Evolutionary conservation across 2,797 vertebrate species (phyloP).

Genomic region (Octomys mimax): DNA sequence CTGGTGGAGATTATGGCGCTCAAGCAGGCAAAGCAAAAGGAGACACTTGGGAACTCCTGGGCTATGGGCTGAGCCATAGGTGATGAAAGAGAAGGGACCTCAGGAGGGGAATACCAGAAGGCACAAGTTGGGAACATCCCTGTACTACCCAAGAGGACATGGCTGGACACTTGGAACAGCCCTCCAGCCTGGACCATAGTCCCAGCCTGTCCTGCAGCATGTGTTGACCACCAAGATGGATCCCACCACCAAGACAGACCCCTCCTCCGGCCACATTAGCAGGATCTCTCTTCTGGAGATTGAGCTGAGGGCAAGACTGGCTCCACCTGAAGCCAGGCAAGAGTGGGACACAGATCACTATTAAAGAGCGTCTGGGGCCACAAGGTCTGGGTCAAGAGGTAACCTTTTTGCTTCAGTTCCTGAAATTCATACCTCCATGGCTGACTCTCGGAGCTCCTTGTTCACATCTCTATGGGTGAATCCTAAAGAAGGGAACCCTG

Average conservation of each 20-base stretch:
- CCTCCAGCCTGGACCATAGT: background rate
- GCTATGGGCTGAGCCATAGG: background rate
- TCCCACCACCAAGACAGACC: background rate
- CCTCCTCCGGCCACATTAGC: too few species aligned
- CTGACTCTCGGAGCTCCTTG: background rate
- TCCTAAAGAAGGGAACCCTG: background rate
- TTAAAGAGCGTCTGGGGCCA: too few species aligned
- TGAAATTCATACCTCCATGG: too few species aligned
- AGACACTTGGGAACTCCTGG: background rate
- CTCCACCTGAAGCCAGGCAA: background rate
- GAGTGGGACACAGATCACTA: background rate
- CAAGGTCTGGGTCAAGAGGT: background rate
- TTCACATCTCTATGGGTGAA: background rate
- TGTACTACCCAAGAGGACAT: background rate
- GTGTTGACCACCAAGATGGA: background rate
- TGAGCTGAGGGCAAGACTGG: background rate
- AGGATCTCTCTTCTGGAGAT: background rate
- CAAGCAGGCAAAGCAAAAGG: background rate
- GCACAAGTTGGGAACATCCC: background rate
- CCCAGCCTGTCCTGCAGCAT: background rate
- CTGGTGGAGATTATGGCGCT: too few species aligned
- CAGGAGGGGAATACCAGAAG: background rate
- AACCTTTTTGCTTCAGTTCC: too few species aligned
- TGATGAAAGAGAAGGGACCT: background rate
- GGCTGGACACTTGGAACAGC: background rate